Base-by-base conservation (phyloP, 64 coral and sea anemone genomes). In the Montipora sp. region DNA sequence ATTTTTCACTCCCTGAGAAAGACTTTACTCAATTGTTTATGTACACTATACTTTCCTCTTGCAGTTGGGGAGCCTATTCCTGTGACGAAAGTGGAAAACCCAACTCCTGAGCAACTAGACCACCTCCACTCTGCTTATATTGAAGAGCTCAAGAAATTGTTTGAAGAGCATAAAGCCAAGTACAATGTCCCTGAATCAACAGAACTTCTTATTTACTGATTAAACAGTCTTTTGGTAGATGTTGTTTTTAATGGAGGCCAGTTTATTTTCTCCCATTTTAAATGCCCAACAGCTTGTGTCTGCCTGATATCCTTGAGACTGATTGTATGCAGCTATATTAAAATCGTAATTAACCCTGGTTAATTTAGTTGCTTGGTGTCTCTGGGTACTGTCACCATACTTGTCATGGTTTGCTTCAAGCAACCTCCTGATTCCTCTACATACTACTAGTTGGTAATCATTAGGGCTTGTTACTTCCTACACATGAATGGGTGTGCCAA, bases 31-130 rank as follows among this genome's bases (percentile, higher is more conserved):
- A 36, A 36, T 36, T 36, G 36, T 36, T 36, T 36, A 36, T 36
- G 36, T 36, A 36, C 36, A 36, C 36, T 36, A 2, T 86, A 60
- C 21, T 20, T 57, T 10, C 80, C 55, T 66, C 90, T 91, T 76
- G 67, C 71, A 98, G 97, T 98, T 89, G 97, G 97, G 51, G 84
- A 92, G 47, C 91, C 97, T 19, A 95, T 98, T 89, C 78, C 95
- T 6, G 94, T 98, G 47, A 65, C 90, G 47, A 96, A 89, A 75
- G 83, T 86, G 8, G 89, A 89, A 10, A 88, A 95, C 8, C 97
- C 97, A 16, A 94, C 88, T 36, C 43, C 77, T 53, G 97, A 98
- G 27, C 77, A 98, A 67, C n/a, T 96, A 3, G 94, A 98, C 51
- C 65, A 92, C 13, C 91, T 98, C 19, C 97, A 98, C 18, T 75